Evolutionary conservation across 2,113 vertebrate species (phyloP).

Genomic region (Nibea albiflora): DNA sequence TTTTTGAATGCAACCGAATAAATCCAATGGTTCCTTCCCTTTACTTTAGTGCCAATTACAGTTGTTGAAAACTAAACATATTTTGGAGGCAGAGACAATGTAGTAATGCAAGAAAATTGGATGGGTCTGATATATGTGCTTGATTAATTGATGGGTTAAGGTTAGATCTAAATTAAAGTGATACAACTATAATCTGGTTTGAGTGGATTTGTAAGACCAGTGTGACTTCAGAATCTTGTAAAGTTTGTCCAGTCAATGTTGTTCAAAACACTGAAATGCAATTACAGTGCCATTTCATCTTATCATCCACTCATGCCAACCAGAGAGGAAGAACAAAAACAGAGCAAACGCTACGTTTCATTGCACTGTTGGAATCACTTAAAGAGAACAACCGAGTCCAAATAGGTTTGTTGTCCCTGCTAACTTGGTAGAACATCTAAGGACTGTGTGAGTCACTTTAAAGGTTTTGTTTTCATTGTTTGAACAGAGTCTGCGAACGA

Average conservation of each 20-base stretch:
- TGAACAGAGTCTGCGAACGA: not conserved
- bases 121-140: conserved; percentile 23
- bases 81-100: conserved; percentile 23
- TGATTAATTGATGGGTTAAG: conserved; percentile 37
- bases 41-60: conserved; percentile 31
- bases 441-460: not conserved
- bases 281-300: conserved; percentile 54
- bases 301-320: conserved; percentile 2
- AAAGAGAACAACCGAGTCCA: not conserved
- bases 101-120: conserved; percentile 1
- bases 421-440: not conserved
- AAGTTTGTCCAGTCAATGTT: conserved; percentile 39
- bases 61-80: conserved; percentile 34
- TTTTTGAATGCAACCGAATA: conserved; percentile 33
- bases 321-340: not conserved
- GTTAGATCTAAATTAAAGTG: conserved; percentile 28
- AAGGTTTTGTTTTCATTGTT: not conserved
- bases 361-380: not conserved
- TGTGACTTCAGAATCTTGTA: conserved; percentile 48
- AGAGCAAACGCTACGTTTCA: not conserved
- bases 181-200: conserved; percentile 45
- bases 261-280: conserved; percentile 52
- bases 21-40: conserved; percentile 3
- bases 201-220: conserved; percentile 45
- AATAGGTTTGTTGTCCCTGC: not conserved